Conservation (phyloP, 2,797 vertebrate species). For the Orestias chungarensis region DNA sequence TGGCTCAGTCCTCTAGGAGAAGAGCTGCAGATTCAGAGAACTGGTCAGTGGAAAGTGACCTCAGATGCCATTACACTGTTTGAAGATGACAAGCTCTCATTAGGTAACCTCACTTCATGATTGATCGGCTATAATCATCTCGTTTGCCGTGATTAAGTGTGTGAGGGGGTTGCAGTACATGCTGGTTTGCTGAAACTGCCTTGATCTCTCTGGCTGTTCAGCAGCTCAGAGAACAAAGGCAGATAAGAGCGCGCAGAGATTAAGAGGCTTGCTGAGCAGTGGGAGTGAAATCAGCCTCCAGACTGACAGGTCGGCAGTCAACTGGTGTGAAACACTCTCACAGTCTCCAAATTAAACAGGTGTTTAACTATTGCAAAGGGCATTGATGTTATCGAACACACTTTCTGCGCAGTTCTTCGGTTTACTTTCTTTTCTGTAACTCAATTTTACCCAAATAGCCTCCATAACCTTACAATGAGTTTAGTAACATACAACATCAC, state of each 20-base stretch:
- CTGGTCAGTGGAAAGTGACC: slow-evolving; percentile 30
- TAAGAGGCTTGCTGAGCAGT: slow-evolving; percentile 48
- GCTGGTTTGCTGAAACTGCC: slow-evolving; percentile 34
- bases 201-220: slow-evolving; percentile 51
- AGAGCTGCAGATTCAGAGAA: slow-evolving; percentile 35
- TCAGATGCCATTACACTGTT: slow-evolving; percentile 33
- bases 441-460: background rate
- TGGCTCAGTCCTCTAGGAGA: slow-evolving; percentile 27
- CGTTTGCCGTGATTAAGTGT: slow-evolving; percentile 62
- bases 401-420: background rate
- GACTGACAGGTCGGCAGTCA: slow-evolving; percentile 37
- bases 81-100: slow-evolving; percentile 50
- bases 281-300: slow-evolving; percentile 33
- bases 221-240: slow-evolving; percentile 50
- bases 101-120: slow-evolving; percentile 48
- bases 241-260: slow-evolving; percentile 58
- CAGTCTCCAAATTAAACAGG: slow-evolving; percentile 21
- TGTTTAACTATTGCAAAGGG: background rate
- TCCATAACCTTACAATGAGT: too few relatives aligned
- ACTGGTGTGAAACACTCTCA: slow-evolving; percentile 5
- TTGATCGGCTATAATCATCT: slow-evolving; percentile 72
- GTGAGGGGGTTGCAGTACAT: slow-evolving; percentile 17
- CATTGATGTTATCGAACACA: slow-evolving; percentile 6
- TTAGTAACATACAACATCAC: background rate
- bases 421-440: background rate